Conservation (phyloP, 2,888 invertebrate species). For the Meghimatium bilineatum region DNA sequence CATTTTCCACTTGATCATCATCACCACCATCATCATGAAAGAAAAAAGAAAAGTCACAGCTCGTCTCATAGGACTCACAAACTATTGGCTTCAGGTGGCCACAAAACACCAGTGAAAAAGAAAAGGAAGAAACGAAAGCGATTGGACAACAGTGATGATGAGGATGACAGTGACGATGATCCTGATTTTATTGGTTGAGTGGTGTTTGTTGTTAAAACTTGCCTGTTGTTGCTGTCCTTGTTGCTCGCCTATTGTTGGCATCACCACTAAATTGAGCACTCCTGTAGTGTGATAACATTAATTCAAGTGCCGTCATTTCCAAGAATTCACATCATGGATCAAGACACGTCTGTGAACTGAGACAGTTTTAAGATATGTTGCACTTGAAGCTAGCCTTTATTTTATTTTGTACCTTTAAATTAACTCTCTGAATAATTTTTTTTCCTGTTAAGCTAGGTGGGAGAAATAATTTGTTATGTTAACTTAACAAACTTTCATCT, state of each 20-base stretch:
- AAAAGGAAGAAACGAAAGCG: slow-evolving; percentile 69
- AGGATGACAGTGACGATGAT: slow-evolving; percentile 69
- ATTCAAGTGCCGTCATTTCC: background rate
- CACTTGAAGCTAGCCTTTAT: background rate
- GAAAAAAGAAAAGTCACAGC: slow-evolving; percentile 35
- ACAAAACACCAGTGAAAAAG: slow-evolving; percentile 57
- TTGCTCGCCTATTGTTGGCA: slow-evolving; percentile 32
- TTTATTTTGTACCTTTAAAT: background rate
- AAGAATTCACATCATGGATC: background rate
- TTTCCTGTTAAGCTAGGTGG: too few species aligned
- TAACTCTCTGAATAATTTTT: background rate
- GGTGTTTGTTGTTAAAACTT: slow-evolving; percentile 31
- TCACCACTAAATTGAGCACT: slow-evolving; percentile 34
- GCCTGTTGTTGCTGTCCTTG: slow-evolving; percentile 20
- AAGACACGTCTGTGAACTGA: background rate
- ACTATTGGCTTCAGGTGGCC: slow-evolving; percentile 45
- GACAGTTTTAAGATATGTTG: too few species aligned
- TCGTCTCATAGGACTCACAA: slow-evolving; percentile 44
- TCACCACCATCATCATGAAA: slow-evolving; percentile 37
- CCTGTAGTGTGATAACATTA: background rate
- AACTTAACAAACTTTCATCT: too few species aligned
- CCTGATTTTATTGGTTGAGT: slow-evolving; percentile 73
- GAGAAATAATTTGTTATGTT: too few species aligned
- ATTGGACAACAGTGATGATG: slow-evolving; percentile 66
- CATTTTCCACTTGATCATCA: slow-evolving; percentile 30